These are phyloP conservation scores for Oxyura jamaicensis DNA, from an alignment of 2,113 vertebrate species.

Conservation along the genomic window DNA sequence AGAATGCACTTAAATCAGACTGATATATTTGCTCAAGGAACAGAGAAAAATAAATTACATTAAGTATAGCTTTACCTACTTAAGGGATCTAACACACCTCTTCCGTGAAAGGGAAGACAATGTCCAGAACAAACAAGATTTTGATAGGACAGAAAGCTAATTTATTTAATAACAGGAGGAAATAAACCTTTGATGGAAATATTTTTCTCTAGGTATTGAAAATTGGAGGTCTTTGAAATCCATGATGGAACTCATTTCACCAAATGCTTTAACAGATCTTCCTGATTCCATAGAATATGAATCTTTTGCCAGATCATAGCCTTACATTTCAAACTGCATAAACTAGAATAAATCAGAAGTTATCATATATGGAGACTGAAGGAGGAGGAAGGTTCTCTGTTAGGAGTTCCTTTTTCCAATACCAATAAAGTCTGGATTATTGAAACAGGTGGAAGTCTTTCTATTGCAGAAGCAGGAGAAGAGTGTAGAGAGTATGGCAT, in stretches of 20 bases:
- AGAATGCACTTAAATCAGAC: background rate
- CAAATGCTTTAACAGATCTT: background rate
- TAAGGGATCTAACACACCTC: background rate
- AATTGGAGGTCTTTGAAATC: background rate
- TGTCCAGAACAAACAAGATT: background rate
- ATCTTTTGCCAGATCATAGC: background rate
- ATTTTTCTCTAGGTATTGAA: slow-evolving; percentile 11
- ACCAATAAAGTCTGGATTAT: background rate
- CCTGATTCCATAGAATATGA: background rate
- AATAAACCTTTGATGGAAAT: background rate
- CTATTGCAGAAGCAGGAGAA: background rate
- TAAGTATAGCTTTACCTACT: background rate
- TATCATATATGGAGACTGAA: background rate
- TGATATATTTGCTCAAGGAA: background rate
- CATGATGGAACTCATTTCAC: background rate
- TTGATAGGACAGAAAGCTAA: background rate
- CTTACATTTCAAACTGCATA: background rate
- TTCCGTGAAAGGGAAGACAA: background rate
- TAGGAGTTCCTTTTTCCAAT: background rate
- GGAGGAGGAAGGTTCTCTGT: background rate
- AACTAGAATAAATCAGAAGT: slow-evolving; percentile 9
- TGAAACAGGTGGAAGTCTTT: background rate
- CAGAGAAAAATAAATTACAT: background rate
- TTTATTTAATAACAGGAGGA: background rate
- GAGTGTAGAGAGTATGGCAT: background rate